Percentiles rank a stretch among this genome's conserved stretches.
Evolutionary conservation across 2,888 invertebrate genomes (phyloP).

Genomic region (Ochropleura leucogaster): DNA sequence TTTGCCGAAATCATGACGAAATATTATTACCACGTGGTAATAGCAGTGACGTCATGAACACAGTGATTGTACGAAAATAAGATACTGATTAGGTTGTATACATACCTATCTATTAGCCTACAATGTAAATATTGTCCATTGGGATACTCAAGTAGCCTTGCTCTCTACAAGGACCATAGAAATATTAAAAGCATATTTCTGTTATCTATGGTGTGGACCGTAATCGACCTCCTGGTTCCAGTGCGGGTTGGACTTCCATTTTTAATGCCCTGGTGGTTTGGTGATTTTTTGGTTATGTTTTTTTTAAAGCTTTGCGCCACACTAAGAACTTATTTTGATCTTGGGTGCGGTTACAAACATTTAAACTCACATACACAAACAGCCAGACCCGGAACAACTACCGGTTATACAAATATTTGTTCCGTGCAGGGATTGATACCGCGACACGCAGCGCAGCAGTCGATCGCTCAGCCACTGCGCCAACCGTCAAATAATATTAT

Average conservation of each 20-base stretch:
- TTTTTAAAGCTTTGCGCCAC: too few species aligned
- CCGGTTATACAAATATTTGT: too few species aligned
- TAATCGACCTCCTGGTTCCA: neutral
- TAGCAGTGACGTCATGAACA: constrained; percentile 26
- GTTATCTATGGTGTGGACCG: neutral
- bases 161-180: neutral
- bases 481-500: neutral
- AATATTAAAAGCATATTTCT: too few species aligned
- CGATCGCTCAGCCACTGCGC: too few species aligned
- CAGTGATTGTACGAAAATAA: neutral
- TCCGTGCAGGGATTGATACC: too few species aligned
- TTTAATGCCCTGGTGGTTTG: too few species aligned
- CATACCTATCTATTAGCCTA: neutral
- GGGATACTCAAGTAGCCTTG: neutral
- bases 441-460: too few species aligned
- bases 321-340: too few species aligned
- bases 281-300: neutral
- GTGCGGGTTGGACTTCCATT: neutral
- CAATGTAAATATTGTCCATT: neutral
- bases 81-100: constrained; percentile 11
- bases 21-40: neutral
- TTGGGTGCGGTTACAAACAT: too few species aligned
- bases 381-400: too few species aligned
- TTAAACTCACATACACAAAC: too few species aligned
- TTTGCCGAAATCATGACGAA: neutral